These are phyloP conservation scores for Ephialtes manifestator DNA, from an alignment of 2,888 invertebrate species.

Conservation along the genomic window DNA sequence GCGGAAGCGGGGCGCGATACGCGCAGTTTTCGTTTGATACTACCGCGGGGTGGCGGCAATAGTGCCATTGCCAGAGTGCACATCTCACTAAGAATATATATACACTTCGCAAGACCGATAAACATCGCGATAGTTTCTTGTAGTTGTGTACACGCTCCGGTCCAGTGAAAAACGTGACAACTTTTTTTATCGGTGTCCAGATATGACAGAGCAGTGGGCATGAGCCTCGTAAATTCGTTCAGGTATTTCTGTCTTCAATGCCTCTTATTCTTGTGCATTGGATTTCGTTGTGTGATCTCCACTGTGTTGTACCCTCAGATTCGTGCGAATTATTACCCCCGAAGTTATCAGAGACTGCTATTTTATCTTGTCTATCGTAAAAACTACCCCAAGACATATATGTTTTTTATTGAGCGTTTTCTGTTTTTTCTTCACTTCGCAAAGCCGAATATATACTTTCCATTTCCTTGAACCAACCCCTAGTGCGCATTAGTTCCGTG, in stretches of 20 bases:
- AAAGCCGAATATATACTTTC: background rate
- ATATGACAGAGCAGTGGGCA: constrained; percentile 52
- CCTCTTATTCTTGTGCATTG: background rate
- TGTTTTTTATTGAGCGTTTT: background rate
- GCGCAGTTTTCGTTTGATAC: constrained; percentile 64
- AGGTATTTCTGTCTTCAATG: constrained; percentile 53
- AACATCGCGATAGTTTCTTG: constrained; percentile 25
- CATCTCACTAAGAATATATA: background rate
- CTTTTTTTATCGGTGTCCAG: background rate
- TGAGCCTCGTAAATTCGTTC: constrained; percentile 58
- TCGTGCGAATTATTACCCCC: background rate
- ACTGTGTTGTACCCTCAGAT: background rate
- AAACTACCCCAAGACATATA: background rate
- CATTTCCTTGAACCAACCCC: background rate
- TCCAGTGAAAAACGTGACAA: constrained; percentile 32
- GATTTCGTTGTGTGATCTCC: background rate
- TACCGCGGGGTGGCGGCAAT: constrained; percentile 65
- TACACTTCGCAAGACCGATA: background rate
- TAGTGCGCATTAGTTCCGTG: background rate
- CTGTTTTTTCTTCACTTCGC: background rate
- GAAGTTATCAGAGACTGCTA: background rate
- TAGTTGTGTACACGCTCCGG: constrained; percentile 10
- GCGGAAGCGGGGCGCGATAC: constrained; percentile 56
- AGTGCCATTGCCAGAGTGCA: constrained; percentile 33
- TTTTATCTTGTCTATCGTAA: background rate